These are phyloP conservation scores for zebrafish (Danio rerio) DNA, from an alignment of 2,113 vertebrate genomes.

Conservation along the genomic window GRCz12tu NC_133180.1:9299001-9299500, in stretches of 20 bases:
- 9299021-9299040: neutral
- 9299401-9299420: neutral
- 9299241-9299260: neutral
- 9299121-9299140: neutral
- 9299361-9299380: neutral
- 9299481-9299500: neutral
- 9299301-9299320: neutral
- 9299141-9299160: neutral
- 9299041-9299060: neutral
- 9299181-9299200: neutral
- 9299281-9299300: neutral
- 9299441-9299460: neutral
- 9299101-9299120: neutral
- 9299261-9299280: neutral
- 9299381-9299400: neutral
- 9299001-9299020: neutral
- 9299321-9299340: neutral
- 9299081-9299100: neutral
- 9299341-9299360: neutral
- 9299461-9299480: neutral
- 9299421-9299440: slow-evolving; percentile 6
- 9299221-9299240: slow-evolving; percentile 5
- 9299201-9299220: neutral
- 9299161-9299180: neutral
- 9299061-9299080: neutral